Evolutionary conservation across 1,140 invertebrate genomes (phyloP), one percentile per base, ranked within the genome.

Genomic region (Drosophila parabipectinata): DNA sequence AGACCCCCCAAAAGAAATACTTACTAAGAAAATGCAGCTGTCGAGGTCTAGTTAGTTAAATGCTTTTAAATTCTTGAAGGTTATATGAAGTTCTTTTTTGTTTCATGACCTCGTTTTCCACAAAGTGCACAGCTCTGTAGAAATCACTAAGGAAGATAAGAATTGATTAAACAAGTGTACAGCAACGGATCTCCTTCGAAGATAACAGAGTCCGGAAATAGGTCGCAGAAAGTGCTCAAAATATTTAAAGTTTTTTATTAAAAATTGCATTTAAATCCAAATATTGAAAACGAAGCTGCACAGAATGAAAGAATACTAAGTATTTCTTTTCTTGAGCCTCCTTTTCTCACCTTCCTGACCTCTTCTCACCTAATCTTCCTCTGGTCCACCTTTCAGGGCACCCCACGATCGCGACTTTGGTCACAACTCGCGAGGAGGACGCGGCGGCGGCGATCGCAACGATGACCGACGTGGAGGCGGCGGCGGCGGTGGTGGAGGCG

Each of bases 391-490:
- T 77, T 79, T 1, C 37, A 91, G 90, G 90, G 90, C 90, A 89
- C 90, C 90, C 67, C 90, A 91, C 74, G 90, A 91, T 77, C 82
- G 82, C 62, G 82, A 87, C 69, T 87, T 88, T 76, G 82, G 82
- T 69, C 72, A 80, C 60, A 88, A 64, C 54, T 52, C 72, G 56
- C 88, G 91, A 56, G 91, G 91, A 53, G 91, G 92, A 39, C 88
- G 92, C 62, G 79, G 90, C 12, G 79, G 90, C 12, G 63, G 66
- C 8, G 87, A 15, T 15, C 39, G 88, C 54, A 74, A 84, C 45
- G 91, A 92, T 28, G 90, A 92, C 14, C 78, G 92, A 14, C 87
- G 75, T 14, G 79, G 88, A 24, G 78, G 87, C 9, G 77, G 91
- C 24, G 90, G 88, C 24, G 90, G 91, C 28, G 91, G 39, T 2